Base-by-base conservation (phyloP, 2,888 invertebrate genomes). In the Scaptomyza flava region DNA sequence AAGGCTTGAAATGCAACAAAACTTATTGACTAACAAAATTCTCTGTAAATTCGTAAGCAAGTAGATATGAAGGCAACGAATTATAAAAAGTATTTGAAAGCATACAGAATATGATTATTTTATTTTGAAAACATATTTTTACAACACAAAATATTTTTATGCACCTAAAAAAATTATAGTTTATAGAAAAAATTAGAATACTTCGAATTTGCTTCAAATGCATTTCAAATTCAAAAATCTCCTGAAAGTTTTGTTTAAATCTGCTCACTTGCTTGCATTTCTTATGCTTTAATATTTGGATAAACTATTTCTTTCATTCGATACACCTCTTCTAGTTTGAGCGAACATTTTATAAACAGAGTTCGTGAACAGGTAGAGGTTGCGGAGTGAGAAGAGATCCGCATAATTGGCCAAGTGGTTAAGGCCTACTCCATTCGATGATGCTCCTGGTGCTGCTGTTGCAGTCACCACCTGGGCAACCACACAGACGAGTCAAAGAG, bases 361-460 rank as follows among this genome's bases (percentile, higher is more conserved):
- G 43, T 63, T 43, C 30, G 52, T 38, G 38, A 41, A 62, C 27
- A 36, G 31, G 30, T 62, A 36, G 17, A 17, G 57, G 38, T 34
- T 64, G 38, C 42, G 41, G 36, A 47, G 46, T 17, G 45, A 54
- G 52, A 48, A 48, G 53, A 47, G 57, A 43, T 36, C 47, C 42
- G 47, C 68, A 76, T 84, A 87, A 84, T 84, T 84, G 83, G 86
- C 78, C 86, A 84, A 82, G 85, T 82, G 87, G 79, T 51, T 56
- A 12, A 58, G 54, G 60, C 20, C 51, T 27, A 17, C 48, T 45
- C 34, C 52, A 31, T n/a, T 47, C 56, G 34, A 30, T 38, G 14
- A 20, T 43, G 42, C 11, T 20, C 17, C 14, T 41, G 38, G 11
- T 33, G 33, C 52, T 54, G 38, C 54, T 54, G 61, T 36, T 66